A percentile compares a stretch with the other conserved stretches of the same genome.
These are phyloP conservation scores for Lepisosteus oculatus DNA, from an alignment of 2,113 vertebrate species.

Conservation along the genomic window DNA sequence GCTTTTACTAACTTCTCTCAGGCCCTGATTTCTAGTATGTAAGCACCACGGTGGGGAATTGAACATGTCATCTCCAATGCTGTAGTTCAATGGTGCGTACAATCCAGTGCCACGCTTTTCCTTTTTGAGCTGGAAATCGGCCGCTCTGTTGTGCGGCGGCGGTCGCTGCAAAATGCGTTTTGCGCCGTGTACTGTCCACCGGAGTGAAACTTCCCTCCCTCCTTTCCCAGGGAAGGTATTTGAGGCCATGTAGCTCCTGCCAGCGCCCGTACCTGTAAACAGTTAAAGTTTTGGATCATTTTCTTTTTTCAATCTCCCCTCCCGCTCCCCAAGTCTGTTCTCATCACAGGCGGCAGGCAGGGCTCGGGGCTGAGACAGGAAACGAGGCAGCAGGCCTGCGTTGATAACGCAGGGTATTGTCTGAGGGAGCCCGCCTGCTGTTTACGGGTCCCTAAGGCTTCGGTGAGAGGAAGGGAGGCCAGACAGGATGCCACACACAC, in stretches of 20 bases:
- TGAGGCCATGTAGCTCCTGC: background rate
- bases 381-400: slow-evolving; percentile 64
- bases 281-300: slow-evolving; percentile 12
- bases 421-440: slow-evolving; percentile 47
- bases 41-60: no score
- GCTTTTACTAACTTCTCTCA: no score
- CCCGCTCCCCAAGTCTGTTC: slow-evolving; percentile 46
- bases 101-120: no score
- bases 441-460: slow-evolving; percentile 38
- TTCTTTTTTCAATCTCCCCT: slow-evolving; percentile 40
- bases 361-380: slow-evolving; percentile 74
- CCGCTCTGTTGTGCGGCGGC: no score
- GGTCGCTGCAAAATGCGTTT: no score
- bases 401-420: slow-evolving; percentile 66
- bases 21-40: no score
- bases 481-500: slow-evolving; percentile 19
- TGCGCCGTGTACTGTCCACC: no score
- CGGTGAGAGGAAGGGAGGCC: slow-evolving; percentile 14
- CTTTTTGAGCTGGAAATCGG: no score
- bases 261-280: no score
- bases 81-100: no score
- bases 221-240: no score
- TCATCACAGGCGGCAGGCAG: slow-evolving; percentile 60
- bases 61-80: no score
- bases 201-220: background rate